Evolutionary conservation across 1,140 invertebrate species (phyloP).

Genomic region (Drosophila nebulosa): DNA sequence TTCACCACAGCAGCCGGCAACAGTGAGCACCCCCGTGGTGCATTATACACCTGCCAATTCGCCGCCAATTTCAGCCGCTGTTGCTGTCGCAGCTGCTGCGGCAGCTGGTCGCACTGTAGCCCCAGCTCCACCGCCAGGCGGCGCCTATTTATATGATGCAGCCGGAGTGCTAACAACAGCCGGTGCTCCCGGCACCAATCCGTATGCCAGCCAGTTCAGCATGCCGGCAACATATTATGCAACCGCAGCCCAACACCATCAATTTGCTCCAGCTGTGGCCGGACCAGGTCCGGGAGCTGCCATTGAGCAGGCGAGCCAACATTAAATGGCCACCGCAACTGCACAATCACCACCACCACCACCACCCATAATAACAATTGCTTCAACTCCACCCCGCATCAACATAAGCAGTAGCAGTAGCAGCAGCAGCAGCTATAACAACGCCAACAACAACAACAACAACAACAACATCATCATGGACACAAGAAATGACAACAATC

Average conservation of each 20-base stretch:
- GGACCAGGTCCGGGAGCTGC: slow-evolving; percentile 64
- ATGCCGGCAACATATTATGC: slow-evolving; percentile 70
- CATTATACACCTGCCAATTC: slow-evolving; percentile 74
- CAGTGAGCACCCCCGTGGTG: slow-evolving; percentile 50
- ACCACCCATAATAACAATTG: slow-evolving; percentile 2
- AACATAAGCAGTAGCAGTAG: not conserved
- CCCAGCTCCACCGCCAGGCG: slow-evolving; percentile 29
- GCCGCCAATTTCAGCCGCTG: slow-evolving; percentile 68
- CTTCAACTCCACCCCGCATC: not conserved
- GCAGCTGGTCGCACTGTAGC: slow-evolving; percentile 55
- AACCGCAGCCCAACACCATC: slow-evolving; percentile 61
- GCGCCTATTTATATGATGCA: slow-evolving; percentile 74
- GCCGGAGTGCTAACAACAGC: slow-evolving; percentile 67
- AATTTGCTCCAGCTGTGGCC: slow-evolving; percentile 59
- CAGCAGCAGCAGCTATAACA: not conserved
- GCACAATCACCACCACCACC: not conserved
- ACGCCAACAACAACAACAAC: not conserved
- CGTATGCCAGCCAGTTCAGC: slow-evolving; percentile 74
- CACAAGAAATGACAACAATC: not conserved
- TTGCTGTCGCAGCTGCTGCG: slow-evolving; percentile 51
- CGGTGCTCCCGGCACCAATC: slow-evolving; percentile 66
- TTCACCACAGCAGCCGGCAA: slow-evolving; percentile 9
- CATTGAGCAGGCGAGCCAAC: slow-evolving; percentile 63
- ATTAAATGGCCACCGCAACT: slow-evolving; percentile 31
- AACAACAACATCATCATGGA: slow-evolving; percentile 9